These are phyloP conservation scores for Ochotona curzoniae DNA, from an alignment of 2,113 vertebrate genomes.

Conservation along the genomic window DNA sequence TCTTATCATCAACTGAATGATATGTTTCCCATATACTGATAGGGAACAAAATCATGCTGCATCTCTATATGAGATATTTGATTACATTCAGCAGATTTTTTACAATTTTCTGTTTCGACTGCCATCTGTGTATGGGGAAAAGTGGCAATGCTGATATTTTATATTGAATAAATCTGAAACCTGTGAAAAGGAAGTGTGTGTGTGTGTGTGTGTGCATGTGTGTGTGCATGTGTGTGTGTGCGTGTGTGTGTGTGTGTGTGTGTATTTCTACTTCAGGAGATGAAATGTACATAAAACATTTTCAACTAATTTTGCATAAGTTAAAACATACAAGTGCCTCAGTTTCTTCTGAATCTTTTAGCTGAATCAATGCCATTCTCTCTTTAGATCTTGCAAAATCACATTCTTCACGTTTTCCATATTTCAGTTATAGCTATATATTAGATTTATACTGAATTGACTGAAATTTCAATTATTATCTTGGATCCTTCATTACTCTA, in stretches of 20 bases:
- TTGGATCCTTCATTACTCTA: neutral
- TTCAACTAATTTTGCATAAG: neutral
- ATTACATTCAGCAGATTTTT: neutral
- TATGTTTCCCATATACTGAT: neutral
- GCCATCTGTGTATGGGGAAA: neutral
- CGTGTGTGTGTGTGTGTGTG: too few species aligned
- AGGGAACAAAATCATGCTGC: neutral
- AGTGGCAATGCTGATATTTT: neutral
- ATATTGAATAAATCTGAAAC: neutral
- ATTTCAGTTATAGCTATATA: neutral
- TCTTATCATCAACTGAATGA: neutral
- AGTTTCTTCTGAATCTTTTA: neutral
- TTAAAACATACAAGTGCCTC: neutral
- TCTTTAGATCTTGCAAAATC: neutral
- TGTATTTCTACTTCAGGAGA: neutral
- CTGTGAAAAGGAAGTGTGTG: neutral
- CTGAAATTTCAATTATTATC: neutral
- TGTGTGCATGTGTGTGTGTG: too few species aligned
- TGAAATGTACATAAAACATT: neutral
- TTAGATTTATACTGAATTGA: constrained; percentile 27
- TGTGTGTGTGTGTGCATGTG: neutral
- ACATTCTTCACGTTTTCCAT: neutral
- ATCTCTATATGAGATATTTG: neutral
- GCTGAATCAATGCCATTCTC: neutral
- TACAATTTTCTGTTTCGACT: neutral